phyloP scores from a whole-genome alignment of 2,888 invertebrate genomes.

The Synergus laeviventris region DNA sequence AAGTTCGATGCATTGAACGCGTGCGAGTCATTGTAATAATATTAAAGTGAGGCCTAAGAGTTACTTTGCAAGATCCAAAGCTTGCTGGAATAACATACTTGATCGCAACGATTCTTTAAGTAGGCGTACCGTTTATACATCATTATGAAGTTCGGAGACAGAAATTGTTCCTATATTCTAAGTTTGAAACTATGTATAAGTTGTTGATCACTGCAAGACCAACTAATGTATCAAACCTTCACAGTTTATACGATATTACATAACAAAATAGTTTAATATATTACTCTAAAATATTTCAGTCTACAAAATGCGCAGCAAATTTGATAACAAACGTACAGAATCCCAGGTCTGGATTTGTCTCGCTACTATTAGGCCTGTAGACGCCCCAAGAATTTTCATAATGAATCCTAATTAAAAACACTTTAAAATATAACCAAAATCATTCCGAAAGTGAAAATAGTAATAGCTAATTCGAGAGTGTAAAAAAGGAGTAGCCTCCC shows the following conservation, averaged over 20 bases:
- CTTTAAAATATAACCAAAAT: not conserved
- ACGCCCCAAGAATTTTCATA: not conserved
- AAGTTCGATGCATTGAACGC: conserved; percentile 31
- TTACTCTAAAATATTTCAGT: conserved; percentile 21
- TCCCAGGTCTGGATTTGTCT: not conserved
- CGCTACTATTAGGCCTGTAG: not conserved
- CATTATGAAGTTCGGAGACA: conserved; percentile 5
- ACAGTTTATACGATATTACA: not conserved
- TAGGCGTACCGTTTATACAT: conserved; percentile 2
- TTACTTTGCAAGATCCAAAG: not conserved
- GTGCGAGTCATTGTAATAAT: conserved; percentile 16
- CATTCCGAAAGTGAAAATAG: not conserved
- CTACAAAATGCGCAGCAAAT: conserved; percentile 13
- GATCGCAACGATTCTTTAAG: conserved; percentile 5
- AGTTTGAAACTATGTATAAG: conserved; percentile 2
- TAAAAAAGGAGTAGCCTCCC: no score
- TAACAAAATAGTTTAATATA: conserved; percentile 28
- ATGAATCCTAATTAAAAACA: not conserved
- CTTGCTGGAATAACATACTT: not conserved
- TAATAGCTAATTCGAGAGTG: no score
- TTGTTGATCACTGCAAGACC: not conserved
- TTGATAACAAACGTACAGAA: conserved; percentile 16
- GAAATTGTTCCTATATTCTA: conserved; percentile 6
- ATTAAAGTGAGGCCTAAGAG: conserved; percentile 21
- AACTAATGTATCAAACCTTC: conserved; percentile 19